Percentiles rank a stretch among this genome's conserved stretches.
phyloP scores from a whole-genome alignment of 2,797 vertebrate species.

The Esox lucius region DNA sequence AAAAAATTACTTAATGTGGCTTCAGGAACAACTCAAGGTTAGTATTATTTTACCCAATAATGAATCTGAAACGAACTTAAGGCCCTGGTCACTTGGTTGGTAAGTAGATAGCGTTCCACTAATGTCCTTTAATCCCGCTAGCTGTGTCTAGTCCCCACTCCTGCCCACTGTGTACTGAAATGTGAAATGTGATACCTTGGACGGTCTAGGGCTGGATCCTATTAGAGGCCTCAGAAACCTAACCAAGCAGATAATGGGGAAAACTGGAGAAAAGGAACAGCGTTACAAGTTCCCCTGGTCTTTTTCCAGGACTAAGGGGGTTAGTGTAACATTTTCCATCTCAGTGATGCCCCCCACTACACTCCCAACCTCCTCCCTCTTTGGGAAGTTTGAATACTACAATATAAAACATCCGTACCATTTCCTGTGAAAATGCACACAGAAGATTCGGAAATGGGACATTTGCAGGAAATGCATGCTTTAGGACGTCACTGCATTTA shows the following conservation, averaged over 20 bases:
- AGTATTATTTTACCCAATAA: too few species aligned
- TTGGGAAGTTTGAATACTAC: too few species aligned
- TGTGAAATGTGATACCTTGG: slow-evolving; percentile 32
- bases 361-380: neutral
- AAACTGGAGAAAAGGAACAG: slow-evolving; percentile 56
- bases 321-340: slow-evolving; percentile 55
- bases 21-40: too few species aligned
- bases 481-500: too few species aligned
- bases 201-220: slow-evolving; percentile 56
- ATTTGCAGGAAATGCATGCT: too few species aligned
- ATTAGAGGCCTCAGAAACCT: slow-evolving; percentile 66
- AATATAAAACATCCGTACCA: too few species aligned
- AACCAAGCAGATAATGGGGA: slow-evolving; percentile 73
- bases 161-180: slow-evolving; percentile 31
- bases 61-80: too few species aligned
- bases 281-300: slow-evolving; percentile 62
- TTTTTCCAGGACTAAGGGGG: slow-evolving; percentile 50
- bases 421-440: too few species aligned
- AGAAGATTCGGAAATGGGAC: too few species aligned
- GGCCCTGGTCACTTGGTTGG: neutral
- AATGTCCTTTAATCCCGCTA: slow-evolving; percentile 15
- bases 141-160: slow-evolving; percentile 1
- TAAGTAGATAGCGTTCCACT: neutral
- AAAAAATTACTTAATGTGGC: too few species aligned
- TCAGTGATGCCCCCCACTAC: slow-evolving; percentile 30